Percentiles rank a stretch among this genome's conserved stretches.
These are phyloP conservation scores for Agrochola litura DNA, from an alignment of 2,888 invertebrate genomes.

Conservation along the genomic window DNA sequence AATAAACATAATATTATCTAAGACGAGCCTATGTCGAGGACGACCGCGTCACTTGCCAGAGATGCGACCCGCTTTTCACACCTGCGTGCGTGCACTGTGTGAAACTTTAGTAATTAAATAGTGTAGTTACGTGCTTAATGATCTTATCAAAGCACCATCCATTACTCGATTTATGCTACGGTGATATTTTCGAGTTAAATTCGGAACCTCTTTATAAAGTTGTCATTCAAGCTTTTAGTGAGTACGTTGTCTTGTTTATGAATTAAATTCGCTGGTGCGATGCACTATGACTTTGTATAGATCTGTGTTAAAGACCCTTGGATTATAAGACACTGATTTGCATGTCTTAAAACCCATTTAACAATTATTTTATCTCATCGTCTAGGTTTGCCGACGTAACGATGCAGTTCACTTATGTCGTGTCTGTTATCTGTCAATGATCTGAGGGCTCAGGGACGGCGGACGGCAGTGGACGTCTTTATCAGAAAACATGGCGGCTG, in stretches of 20 bases:
- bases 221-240: slow-evolving; percentile 22
- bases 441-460: slow-evolving; percentile 32
- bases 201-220: slow-evolving; percentile 37
- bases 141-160: slow-evolving; percentile 41
- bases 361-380: slow-evolving; percentile 27
- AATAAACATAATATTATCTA: slow-evolving; percentile 64
- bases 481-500: slow-evolving; percentile 38
- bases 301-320: slow-evolving; percentile 10
- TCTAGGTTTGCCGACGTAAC: slow-evolving; percentile 12
- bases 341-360: background rate
- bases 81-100: slow-evolving; percentile 32
- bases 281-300: slow-evolving; percentile 3
- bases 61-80: slow-evolving; percentile 62
- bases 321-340: background rate
- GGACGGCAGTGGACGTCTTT: slow-evolving; percentile 8
- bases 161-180: slow-evolving; percentile 31
- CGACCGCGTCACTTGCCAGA: slow-evolving; percentile 59
- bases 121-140: slow-evolving; percentile 42
- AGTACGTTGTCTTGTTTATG: slow-evolving; percentile 27
- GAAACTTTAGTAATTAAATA: slow-evolving; percentile 48
- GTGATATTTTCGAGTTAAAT: slow-evolving; percentile 34
- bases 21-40: slow-evolving; percentile 61
- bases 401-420: slow-evolving; percentile 10
- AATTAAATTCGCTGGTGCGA: slow-evolving; percentile 11
- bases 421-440: slow-evolving; percentile 53